Percentiles rank a stretch among this genome's conserved stretches.
Conservation (phyloP, 2,113 vertebrate species). For the Calypte anna region DNA sequence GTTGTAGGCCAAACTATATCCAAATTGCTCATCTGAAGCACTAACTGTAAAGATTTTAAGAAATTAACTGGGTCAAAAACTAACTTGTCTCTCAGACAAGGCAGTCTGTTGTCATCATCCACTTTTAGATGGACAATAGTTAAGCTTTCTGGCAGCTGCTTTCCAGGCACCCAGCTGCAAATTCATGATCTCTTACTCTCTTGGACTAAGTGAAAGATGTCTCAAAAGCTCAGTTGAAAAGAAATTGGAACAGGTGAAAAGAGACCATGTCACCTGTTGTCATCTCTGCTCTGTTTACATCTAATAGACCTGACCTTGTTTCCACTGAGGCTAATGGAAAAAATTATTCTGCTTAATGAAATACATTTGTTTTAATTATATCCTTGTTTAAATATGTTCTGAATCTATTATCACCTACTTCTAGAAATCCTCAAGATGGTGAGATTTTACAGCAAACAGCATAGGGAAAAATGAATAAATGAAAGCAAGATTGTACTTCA, state of each 20-base stretch:
- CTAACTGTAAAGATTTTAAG: neutral
- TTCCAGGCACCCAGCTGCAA: neutral
- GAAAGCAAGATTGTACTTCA: neutral
- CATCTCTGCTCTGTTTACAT: neutral
- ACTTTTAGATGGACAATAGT: neutral
- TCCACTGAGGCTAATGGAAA: neutral
- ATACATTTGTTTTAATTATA: constrained; percentile 1
- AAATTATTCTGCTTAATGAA: constrained; percentile 2
- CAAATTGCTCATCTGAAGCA: neutral
- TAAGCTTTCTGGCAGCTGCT: neutral
- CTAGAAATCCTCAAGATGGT: neutral
- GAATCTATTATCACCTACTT: neutral
- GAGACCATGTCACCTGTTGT: neutral
- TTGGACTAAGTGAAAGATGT: neutral
- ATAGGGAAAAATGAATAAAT: neutral
- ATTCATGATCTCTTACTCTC: neutral
- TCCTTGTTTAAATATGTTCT: neutral
- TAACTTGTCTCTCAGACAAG: neutral
- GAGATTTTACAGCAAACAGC: neutral
- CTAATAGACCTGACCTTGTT: neutral
- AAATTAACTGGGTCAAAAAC: neutral
- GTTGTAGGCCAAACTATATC: neutral
- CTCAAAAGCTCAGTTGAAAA: neutral
- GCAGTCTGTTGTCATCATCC: neutral
- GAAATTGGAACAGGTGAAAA: neutral